Evolutionary conservation across 2,888 invertebrate genomes (phyloP).

Genomic region (Linnaemya vulpina): DNA sequence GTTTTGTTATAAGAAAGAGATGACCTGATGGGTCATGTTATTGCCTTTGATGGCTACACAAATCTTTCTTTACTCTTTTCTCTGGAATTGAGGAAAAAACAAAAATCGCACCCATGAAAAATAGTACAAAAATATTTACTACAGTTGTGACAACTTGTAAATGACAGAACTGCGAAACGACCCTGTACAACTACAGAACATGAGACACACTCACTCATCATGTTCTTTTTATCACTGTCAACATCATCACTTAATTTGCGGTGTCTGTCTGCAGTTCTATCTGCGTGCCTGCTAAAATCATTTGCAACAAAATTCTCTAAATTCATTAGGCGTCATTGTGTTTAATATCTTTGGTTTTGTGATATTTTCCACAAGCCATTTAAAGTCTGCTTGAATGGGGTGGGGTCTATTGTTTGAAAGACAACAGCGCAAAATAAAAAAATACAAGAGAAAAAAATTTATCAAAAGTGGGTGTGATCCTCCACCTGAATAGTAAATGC

Average conservation of each 20-base stretch:
- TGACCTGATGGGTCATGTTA: no score
- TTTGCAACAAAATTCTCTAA: conserved; percentile 54
- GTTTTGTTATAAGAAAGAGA: no score
- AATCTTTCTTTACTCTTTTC: no score
- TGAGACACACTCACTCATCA: background rate
- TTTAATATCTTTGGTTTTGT: conserved; percentile 31
- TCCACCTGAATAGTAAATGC: conserved; percentile 59
- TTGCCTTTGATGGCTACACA: no score
- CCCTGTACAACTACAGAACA: background rate
- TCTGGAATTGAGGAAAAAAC: no score
- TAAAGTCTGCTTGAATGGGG: conserved; percentile 57
- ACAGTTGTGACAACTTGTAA: background rate
- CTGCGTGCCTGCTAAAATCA: conserved; percentile 42
- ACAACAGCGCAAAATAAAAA: conserved; percentile 25
- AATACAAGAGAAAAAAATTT: background rate
- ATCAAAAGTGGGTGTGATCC: conserved; percentile 66
- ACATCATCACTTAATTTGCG: conserved; percentile 46
- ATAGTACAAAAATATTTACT: background rate
- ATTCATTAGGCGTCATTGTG: conserved; percentile 64
- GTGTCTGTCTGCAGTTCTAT: conserved; percentile 28
- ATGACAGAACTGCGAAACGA: conserved; percentile 7
- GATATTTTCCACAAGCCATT: conserved; percentile 40
- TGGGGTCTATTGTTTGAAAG: conserved; percentile 63
- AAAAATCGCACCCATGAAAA: no score
- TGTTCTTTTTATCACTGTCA: conserved; percentile 30